Evolutionary conservation across 2,888 invertebrate genomes (phyloP), one percentile per base, ranked within the genome.

Genomic region (Sinelater perroti): DNA sequence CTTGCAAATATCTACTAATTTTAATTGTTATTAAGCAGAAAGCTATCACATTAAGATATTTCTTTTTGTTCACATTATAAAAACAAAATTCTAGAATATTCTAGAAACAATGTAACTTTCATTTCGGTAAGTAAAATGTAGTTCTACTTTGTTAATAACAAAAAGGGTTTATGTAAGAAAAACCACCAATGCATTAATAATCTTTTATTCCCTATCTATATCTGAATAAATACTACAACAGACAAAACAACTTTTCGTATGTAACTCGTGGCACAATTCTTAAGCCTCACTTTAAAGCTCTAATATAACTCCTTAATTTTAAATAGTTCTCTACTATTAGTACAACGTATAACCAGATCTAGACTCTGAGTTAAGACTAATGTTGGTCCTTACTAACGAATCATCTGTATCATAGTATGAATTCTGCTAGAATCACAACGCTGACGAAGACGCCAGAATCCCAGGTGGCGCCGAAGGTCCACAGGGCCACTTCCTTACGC

Each of bases 161-260:
- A 28, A 28, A 28, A 28, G 28, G 28, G n/a, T n/a, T 8, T 4
- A 16, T 5, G 30, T 30, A 30, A n/a, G 35, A 16, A 38, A 38
- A 38, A 38, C 38, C n/a, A 6, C 18, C 6, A 20, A 36, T 51
- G 42, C 21, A 14, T 38, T 38, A 44, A 44, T 53, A 53, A 45
- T 31, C 35, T 45, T 57, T 46, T 24, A 24, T 40, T 40, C 40
- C 26, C 40, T 47, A 46, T 28, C 35, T 14, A 52, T 57, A 57
- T 51, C 30, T 47, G 53, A 53, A 58, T 58, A 58, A 58, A 58
- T 58, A 58, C 53, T 58, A 53, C 53, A 58, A 54, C 49, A 58
- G 52, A 52, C 33, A 53, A 52, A 53, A 58, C 49, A 58, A 58
- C 53, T 49, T 58, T 58, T 58, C 58, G 53, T 58, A 49, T 44